Evolutionary conservation across 2,797 vertebrate genomes (phyloP), one percentile per base, ranked within the genome.

Genomic region (Hybognathus amarus): DNA sequence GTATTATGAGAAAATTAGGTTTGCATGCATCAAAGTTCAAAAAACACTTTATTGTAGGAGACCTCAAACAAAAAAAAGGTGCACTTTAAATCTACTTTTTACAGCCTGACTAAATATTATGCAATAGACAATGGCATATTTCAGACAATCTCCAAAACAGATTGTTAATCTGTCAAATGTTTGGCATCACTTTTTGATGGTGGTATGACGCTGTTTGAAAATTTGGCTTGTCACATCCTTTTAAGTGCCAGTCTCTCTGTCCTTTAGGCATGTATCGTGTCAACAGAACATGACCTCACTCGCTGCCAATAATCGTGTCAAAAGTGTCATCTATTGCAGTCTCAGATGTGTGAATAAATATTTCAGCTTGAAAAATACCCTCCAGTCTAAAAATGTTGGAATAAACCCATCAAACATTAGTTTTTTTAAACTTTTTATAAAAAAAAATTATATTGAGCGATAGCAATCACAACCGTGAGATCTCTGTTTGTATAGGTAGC

Each of bases 361-460:
- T 74, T 20, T 74, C 4, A 73, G 54, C 30, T 64, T 6, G n/a
- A 69, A 30, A 56, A 80, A 64, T 81, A 36, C 42, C 70, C 69
- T 82, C 69, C 69, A 40, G 69, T 74, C 69, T 64, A 33, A 38
- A 40, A 22, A 64, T 73, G 69, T 74, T 73, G n/a, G 33, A 73
- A 36, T 64, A 64, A 81, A 64, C 22, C 13, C 24, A 0, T 38
- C 73, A 68, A 71, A 50, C 12, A 15, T 13, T 9, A 1, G 68
- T 71, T 4, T 3, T 40, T 56, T 30, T 42, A 36, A 40, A 8
- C 50, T 27, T 79, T 24, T 30, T 63, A 17, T 17, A 8, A 30
- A 1, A 30, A 38, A 40, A 40, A 54, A 15, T 6, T 56, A 1
- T 59, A 15, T 56, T 54, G 45, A 59, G 6, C 18, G 15, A 40